Conservation (phyloP, 2,888 invertebrate genomes). For the Polymixis lichenea region DNA sequence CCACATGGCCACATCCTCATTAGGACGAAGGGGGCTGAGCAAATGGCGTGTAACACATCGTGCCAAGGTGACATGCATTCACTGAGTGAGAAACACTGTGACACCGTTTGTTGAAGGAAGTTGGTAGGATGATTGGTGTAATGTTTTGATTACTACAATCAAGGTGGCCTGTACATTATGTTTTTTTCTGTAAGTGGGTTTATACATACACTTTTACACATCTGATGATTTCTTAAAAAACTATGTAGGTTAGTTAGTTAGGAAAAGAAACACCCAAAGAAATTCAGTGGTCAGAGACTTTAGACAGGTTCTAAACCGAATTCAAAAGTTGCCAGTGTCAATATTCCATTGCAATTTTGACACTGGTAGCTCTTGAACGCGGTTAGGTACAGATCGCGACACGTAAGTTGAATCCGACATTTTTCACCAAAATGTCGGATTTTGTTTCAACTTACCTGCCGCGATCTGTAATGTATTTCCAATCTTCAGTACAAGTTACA, state of each 20-base stretch:
- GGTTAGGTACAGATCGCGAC: no score
- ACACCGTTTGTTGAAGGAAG: conserved; percentile 41
- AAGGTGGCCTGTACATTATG: neutral
- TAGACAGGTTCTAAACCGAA: no score
- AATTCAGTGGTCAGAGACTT: neutral
- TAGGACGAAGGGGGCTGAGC: conserved; percentile 74
- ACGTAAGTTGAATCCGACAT: no score
- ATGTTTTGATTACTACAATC: conserved; percentile 1
- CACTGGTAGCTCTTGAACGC: no score
- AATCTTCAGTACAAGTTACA: no score
- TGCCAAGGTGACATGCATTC: conserved; percentile 78
- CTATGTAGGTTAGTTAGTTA: no score
- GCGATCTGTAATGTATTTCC: no score
- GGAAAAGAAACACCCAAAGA: neutral
- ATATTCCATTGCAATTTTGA: no score
- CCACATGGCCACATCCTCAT: conserved; percentile 84
- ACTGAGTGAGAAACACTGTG: conserved; percentile 56
- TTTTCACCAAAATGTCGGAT: no score
- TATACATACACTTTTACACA: neutral
- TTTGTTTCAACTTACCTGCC: no score
- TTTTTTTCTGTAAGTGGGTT: neutral
- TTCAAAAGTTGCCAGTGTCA: no score
- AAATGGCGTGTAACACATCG: conserved; percentile 83
- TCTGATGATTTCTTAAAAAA: no score
- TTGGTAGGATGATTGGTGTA: conserved; percentile 1